A percentile compares a stretch with the other conserved stretches of the same genome.
phyloP scores from a whole-genome alignment of 2,888 invertebrate genomes.

The Eupithecia dodoneata region DNA sequence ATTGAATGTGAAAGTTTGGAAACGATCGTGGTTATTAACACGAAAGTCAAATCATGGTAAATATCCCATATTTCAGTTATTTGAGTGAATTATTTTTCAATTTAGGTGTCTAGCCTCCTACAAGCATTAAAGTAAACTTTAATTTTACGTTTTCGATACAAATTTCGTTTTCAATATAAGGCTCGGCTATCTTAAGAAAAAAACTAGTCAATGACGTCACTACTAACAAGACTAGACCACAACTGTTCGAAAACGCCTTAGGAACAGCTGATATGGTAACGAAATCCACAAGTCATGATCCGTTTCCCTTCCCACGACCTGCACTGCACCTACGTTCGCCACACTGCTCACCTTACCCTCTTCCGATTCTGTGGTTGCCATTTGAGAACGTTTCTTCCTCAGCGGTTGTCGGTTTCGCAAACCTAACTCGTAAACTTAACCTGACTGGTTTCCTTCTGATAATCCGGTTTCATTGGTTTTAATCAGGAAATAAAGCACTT shows the following conservation, averaged over 20 bases:
- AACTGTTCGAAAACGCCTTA: background rate
- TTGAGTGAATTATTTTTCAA: too few species aligned
- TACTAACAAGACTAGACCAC: background rate
- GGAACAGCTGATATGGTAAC: background rate
- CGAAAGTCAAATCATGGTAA: too few species aligned
- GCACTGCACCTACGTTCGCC: slow-evolving; percentile 6
- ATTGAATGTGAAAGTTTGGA: background rate
- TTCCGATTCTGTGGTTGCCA: slow-evolving; percentile 35
- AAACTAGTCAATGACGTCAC: background rate
- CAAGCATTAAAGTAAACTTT: too few species aligned
- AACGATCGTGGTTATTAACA: too few species aligned
- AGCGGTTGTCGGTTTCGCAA: slow-evolving; percentile 25
- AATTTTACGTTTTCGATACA: too few species aligned
- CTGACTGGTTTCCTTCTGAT: slow-evolving; percentile 4
- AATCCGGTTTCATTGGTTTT: slow-evolving; percentile 3
- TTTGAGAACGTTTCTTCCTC: slow-evolving; percentile 29
- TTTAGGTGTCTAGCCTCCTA: too few species aligned
- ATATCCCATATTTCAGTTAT: too few species aligned
- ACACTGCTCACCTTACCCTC: slow-evolving; percentile 26
- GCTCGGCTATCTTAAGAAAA: background rate
- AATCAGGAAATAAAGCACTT: background rate
- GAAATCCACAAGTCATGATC: background rate
- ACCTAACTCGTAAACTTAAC: background rate
- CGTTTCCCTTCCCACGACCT: slow-evolving; percentile 38
- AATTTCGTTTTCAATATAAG: background rate